Conservation (phyloP, 2,888 invertebrate species). For the Sphaerophoria taeniata region DNA sequence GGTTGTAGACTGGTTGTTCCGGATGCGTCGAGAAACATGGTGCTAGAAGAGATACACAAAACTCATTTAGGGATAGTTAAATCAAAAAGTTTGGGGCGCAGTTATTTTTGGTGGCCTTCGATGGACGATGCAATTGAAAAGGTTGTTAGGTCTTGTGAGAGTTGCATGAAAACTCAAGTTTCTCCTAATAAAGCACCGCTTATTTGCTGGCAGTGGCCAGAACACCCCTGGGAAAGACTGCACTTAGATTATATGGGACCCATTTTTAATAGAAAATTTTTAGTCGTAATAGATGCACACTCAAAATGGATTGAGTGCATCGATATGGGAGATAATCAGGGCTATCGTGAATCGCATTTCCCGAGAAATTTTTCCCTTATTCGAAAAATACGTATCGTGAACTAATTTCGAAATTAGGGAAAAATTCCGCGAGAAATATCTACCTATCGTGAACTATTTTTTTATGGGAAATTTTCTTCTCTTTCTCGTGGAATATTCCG, state of each 20-base stretch:
- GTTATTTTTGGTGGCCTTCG: slow-evolving; percentile 75
- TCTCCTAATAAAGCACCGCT: slow-evolving; percentile 44
- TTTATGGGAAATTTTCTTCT: too few species aligned
- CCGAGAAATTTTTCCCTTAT: too few species aligned
- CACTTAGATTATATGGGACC: slow-evolving; percentile 66
- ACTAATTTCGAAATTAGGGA: too few species aligned
- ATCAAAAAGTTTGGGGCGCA: slow-evolving; percentile 70
- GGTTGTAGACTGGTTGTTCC: background rate
- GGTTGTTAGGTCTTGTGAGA: slow-evolving; percentile 54
- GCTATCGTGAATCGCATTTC: too few species aligned
- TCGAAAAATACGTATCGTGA: too few species aligned
- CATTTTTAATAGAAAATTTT: slow-evolving; percentile 52
- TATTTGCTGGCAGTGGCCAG: slow-evolving; percentile 38
- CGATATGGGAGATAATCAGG: slow-evolving; percentile 36
- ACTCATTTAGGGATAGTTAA: slow-evolving; percentile 70
- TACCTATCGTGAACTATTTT: too few species aligned
- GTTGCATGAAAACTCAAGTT: slow-evolving; percentile 51
- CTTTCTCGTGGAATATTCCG: too few species aligned
- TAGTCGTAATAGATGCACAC: slow-evolving; percentile 73
- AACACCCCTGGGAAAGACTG: slow-evolving; percentile 47
- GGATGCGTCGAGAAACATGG: background rate
- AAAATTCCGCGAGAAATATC: too few species aligned
- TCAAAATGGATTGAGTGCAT: slow-evolving; percentile 75
- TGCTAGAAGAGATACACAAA: slow-evolving; percentile 35
- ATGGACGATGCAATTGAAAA: slow-evolving; percentile 75